Base-by-base conservation (phyloP, 2,797 vertebrate species). In the Clangula hyemalis region DNA sequence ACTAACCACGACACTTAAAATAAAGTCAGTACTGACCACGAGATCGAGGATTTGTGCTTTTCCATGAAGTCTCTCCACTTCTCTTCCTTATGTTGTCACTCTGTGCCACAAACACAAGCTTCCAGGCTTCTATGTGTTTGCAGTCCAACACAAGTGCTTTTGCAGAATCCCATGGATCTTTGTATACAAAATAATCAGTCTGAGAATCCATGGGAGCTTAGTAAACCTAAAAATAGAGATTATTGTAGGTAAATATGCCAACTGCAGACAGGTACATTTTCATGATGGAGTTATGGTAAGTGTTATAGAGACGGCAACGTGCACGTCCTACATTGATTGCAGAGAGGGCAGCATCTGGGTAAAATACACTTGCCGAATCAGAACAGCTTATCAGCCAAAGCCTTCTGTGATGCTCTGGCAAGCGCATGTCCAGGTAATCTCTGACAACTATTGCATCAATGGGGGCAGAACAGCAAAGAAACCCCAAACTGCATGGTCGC, bases 351-450 rank as follows among this genome's bases (percentile, higher is more conserved):
- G 13, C 28, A 10, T 28, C 66, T 4, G 8, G 36, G 58, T 51
- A 36, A 65, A 38, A 8, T 10, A 53, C 18, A 5, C 27, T 38
- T 1, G 0, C 18, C 0, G 0, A 77, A 43, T 15, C 32, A n/a
- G 43, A 13, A 32, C 1, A 4, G 25, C 32, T 64, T 34, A 16
- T 19, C 13, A 41, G 47, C 49, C 47, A 70, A 36, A 62, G 34
- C 21, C 21, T 47, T 25, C 34, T 41, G 49, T 62, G 56, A 15
- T 22, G 20, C 34, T 43, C 14, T 27, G 36, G 17, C 25, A 27
- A 64, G 49, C 14, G 32, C 36, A 20, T 9, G 10, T 38, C 39
- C 16, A 36, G 14, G 16, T 79, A 15, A 25, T 43, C 47, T 4
- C 39, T 21, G 30, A 11, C 18, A 24, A 16, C 49, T 28, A 22